Base-by-base conservation (phyloP, 2,888 invertebrate species). In the Bugulina stolonifera region DNA sequence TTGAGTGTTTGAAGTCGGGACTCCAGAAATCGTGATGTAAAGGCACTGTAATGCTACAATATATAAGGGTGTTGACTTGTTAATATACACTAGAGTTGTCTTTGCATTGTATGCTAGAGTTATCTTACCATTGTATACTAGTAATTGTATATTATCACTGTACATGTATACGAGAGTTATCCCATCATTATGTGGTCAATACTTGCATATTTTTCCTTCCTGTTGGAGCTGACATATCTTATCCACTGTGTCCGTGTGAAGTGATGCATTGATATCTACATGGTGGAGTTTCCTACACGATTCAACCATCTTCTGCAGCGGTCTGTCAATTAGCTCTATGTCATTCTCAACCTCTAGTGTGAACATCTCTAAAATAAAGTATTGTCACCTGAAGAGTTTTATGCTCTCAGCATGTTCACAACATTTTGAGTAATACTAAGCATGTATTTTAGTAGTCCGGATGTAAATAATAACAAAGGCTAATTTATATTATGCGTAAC, bases 301-400 rank as follows among this genome's bases (percentile, higher is more conserved):
- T 5, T 71, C 73, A 5, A 79, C 72, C 35, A 80, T 71, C 14
- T 57, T 29, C 5, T 79, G 27, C 0, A 80, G 54, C 5, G 74
- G 72, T 0, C 76, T 75, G 73, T 79, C 79, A 1, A 79, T 76
- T 1, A 76, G 71, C 64, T 79, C 79, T 25, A 75, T 75, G 35
- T 76, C 77, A 73, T 79, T 80, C 73, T 80, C 80, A 5, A 79
- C 70, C 72, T 79, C 79, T 23, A 80, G 54, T 22, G 54, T 72
- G 1, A 72, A 71, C 18, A 52, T 34, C 54, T 73, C 74, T n/a
- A n/a, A n/a, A n/a, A n/a, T n/a, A n/a, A n/a, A n/a, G n/a, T n/a
- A n/a, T n/a, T n/a, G n/a, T n/a, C n/a, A n/a, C n/a, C n/a, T n/a
- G n/a, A n/a, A n/a, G n/a, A n/a, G n/a, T n/a, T n/a, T n/a, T n/a